Evolutionary conservation across 2,888 invertebrate species (phyloP), one percentile per base, ranked within the genome.

Genomic region (Cosmia pyralina): DNA sequence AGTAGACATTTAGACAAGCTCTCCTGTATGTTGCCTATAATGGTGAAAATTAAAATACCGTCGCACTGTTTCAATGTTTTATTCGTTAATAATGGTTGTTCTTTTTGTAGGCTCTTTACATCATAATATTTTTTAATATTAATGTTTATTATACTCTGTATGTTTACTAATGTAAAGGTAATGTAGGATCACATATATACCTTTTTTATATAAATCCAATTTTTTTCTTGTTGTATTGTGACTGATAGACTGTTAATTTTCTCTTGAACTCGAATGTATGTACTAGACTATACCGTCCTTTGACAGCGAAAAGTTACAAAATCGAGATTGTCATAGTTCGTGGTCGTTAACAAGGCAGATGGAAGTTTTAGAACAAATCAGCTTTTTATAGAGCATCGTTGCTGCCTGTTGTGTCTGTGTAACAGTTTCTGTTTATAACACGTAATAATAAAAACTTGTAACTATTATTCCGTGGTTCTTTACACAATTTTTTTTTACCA

Each of bases 1-100:
- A 28, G 28, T 3, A 28, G 28, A n/a, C n/a, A n/a, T n/a, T n/a
- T n/a, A n/a, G n/a, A 28, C 28, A 28, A 28, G 28, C 28, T 28
- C 2, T 46, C 63, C 11, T 15, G 0, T 66, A 59, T 6, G 15
- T n/a, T 44, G 17, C 38, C 46, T 15, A 67, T 6, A 46, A 17
- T n/a, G 17, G n/a, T 65, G 17, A 34, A 55, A 19, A 57, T 70
- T 55, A 15, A 41, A 28, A 28, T 41, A 60, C 53, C 11, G 10
- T 44, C 11, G 13, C 19, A 34, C 11, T 55, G 1, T 67, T 50
- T 1, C 22, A 68, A 19, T 68, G 22, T 44, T 67, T n/a, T 28
- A 50, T 77, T 50, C 6, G 34, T 76, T 48, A 50, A 4, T 22
- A 46, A 46, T 46, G 52, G 62, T 63, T 71, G 62, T 77, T 38